phyloP scores from a whole-genome alignment of 2,888 invertebrate genomes.

The Lamellibrachia columna region DNA sequence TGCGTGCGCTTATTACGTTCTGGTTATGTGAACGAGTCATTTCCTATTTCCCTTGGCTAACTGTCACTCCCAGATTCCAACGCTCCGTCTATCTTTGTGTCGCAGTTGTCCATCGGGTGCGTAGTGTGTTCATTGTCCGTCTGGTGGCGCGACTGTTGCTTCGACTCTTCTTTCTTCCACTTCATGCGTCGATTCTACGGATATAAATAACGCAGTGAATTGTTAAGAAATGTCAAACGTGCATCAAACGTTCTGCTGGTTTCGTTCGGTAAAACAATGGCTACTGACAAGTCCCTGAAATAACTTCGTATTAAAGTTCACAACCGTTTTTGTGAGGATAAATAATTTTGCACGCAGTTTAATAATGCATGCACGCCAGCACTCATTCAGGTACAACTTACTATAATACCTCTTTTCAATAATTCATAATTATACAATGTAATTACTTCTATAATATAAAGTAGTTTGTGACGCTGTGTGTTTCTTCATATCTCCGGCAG shows the following conservation, averaged over 20 bases:
- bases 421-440: no score
- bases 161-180: constrained; percentile 65
- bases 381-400: background rate
- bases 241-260: no score
- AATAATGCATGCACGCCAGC: background rate
- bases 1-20: background rate
- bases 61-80: background rate
- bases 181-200: constrained; percentile 63
- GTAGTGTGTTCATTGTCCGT: background rate
- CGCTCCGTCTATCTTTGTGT: background rate
- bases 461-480: no score
- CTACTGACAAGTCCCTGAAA: no score
- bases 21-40: background rate
- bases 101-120: background rate
- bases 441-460: no score
- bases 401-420: no score
- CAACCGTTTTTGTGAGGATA: no score
- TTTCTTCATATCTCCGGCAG: no score
- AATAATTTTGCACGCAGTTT: background rate
- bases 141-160: background rate
- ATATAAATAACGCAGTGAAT: background rate
- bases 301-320: no score
- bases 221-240: background rate
- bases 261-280: no score
- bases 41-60: background rate